Evolutionary conservation across 2,888 invertebrate genomes (phyloP), one percentile per base, ranked within the genome.

Genomic region (Acanthosepion pharaonis): DNA sequence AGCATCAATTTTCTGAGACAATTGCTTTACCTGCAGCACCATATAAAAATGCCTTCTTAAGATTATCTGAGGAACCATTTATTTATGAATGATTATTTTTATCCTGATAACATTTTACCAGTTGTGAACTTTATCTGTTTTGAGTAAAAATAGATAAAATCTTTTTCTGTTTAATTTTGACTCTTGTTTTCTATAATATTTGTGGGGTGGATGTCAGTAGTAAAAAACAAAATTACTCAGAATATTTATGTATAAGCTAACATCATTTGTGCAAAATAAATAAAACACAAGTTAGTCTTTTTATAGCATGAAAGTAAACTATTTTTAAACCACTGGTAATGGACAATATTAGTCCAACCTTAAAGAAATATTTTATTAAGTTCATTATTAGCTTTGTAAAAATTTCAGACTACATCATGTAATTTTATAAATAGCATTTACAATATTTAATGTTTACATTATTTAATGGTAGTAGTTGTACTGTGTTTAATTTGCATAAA

Each of bases 1-100:
- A n/a, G 78, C n/a, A 78, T 78, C 78, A 78, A 78, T 78, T 78
- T 78, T 78, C 78, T n/a, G n/a, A 78, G 78, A n/a, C 28, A 78
- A n/a, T 78, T 78, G 78, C n/a, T 78, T 78, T 78, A n/a, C n/a
- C n/a, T n/a, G 78, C 78, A 78, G 78, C n/a, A 78, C 78, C 11
- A 64, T 25, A 23, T 8, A 64, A 25, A 78, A 78, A 78, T 9
- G 78, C 8, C n/a, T 78, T 78, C 28, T 78, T n/a, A 28, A 78
- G 78, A 1, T n/a, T 78, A 28, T n/a, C n/a, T 78, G 78, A 78
- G 78, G n/a, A n/a, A 28, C 78, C n/a, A n/a, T 78, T 78, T n/a
- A 78, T 78, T n/a, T n/a, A n/a, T 78, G n/a, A 78, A 8, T 78
- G n/a, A 55, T 15, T 55, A 51, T 64, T 64, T 64, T 64, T 64